These are phyloP conservation scores for Orestias chungarensis DNA, from an alignment of 2,797 vertebrate species.

Conservation along the genomic window DNA sequence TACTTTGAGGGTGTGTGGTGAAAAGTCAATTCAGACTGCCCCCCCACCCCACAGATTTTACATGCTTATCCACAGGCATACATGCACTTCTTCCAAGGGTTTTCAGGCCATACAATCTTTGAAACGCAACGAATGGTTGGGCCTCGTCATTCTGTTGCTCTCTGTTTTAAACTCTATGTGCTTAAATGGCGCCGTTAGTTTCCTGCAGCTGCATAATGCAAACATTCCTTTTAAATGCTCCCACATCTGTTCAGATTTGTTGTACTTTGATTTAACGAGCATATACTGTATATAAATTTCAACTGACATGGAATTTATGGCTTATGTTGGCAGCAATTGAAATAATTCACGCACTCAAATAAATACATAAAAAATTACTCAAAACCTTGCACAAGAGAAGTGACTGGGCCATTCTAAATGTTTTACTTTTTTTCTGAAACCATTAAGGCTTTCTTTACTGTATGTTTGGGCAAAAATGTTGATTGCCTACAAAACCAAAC, in stretches of 20 bases:
- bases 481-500: too few relatives aligned
- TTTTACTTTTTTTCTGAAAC: too few relatives aligned
- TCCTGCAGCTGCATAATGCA: slow-evolving; percentile 40
- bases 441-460: too few relatives aligned
- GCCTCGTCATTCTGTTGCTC: slow-evolving; percentile 55
- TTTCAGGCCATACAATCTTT: slow-evolving; percentile 79
- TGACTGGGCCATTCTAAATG: too few relatives aligned
- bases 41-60: slow-evolving; percentile 44
- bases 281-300: background rate
- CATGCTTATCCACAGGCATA: slow-evolving; percentile 51
- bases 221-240: slow-evolving; percentile 31
- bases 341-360: background rate
- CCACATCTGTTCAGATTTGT: slow-evolving; percentile 19
- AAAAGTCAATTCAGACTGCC: slow-evolving; percentile 79
- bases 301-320: background rate
- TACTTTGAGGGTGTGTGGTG: slow-evolving; percentile 69
- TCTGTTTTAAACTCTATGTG: slow-evolving; percentile 43
- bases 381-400: background rate
- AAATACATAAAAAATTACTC: too few relatives aligned
- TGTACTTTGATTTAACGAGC: too few relatives aligned
- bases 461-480: too few relatives aligned
- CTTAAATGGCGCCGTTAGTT: slow-evolving; percentile 50
- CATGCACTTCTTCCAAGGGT: slow-evolving; percentile 61
- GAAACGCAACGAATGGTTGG: slow-evolving; percentile 63
- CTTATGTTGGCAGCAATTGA: background rate